A percentile compares a stretch with the other conserved stretches of the same genome.
These are phyloP conservation scores for Struthidea cinerea DNA, from an alignment of 2,113 vertebrate species.

Conservation along the genomic window DNA sequence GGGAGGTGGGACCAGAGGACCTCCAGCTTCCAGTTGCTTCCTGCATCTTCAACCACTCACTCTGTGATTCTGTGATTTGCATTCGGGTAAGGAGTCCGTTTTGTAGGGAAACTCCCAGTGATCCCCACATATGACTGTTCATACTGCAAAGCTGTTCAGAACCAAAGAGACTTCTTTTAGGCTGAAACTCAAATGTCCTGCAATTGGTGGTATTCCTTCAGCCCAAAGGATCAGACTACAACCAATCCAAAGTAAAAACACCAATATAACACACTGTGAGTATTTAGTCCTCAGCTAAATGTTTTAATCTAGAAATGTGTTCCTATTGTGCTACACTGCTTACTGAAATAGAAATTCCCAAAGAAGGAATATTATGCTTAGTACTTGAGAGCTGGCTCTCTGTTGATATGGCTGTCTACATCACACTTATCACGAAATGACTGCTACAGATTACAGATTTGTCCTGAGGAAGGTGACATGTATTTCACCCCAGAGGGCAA, in stretches of 20 bases:
- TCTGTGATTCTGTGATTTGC: not conserved
- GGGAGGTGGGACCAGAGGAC: not conserved
- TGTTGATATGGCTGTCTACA: not conserved
- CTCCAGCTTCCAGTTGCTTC: not conserved
- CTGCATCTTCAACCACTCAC: not conserved
- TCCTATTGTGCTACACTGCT: not conserved
- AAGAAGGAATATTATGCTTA: not conserved
- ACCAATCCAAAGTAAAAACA: not conserved
- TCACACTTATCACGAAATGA: not conserved
- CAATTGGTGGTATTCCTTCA: not conserved
- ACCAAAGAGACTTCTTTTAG: not conserved
- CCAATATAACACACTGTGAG: not conserved
- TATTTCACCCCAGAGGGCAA: not conserved
- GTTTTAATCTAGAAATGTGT: not conserved
- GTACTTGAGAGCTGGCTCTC: not conserved
- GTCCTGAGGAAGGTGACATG: not conserved
- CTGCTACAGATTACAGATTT: not conserved
- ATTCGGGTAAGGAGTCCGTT: not conserved
- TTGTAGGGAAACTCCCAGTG: not conserved
- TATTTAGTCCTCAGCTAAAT: not conserved
- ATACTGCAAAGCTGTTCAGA: not conserved
- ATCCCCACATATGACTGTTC: not conserved
- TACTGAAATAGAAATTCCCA: not conserved
- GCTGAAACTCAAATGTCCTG: not conserved
- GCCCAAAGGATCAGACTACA: not conserved